phyloP scores from a whole-genome alignment of 2,797 vertebrate species.

The Ibycter americanus region DNA sequence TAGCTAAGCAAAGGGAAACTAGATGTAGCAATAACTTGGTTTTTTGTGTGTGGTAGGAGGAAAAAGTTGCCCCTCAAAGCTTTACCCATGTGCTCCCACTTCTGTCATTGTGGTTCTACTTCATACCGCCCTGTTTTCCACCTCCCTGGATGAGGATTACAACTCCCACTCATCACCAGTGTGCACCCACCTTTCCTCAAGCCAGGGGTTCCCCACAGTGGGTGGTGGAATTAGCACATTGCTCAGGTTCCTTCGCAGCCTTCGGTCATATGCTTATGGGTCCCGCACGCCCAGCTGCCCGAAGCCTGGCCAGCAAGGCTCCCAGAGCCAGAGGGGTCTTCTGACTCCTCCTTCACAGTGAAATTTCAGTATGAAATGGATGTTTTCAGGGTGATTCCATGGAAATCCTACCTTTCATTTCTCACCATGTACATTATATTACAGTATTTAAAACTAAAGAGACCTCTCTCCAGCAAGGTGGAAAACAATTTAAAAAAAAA shows the following conservation, averaged over 20 bases:
- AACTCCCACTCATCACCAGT: background rate
- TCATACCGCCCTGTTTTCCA: fast-evolving
- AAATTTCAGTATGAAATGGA: background rate
- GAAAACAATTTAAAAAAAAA: background rate
- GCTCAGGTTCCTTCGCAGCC: background rate
- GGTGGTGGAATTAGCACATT: background rate
- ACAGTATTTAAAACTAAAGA: background rate
- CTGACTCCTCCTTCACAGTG: fast-evolving
- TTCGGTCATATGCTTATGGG: fast-evolving
- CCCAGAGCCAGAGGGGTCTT: background rate
- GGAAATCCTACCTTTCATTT: background rate
- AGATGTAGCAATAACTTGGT: background rate
- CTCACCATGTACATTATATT: background rate
- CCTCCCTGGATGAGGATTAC: background rate
- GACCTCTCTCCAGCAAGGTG: background rate
- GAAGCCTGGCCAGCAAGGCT: background rate
- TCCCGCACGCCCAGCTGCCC: background rate
- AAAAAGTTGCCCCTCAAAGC: background rate
- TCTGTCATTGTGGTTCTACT: background rate
- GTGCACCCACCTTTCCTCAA: background rate
- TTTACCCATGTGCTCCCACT: background rate
- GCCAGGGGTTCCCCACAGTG: background rate
- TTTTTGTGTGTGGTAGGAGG: background rate
- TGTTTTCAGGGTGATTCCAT: background rate
- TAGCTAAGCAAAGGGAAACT: background rate